Evolutionary conservation across 2,888 invertebrate species (phyloP).

Genomic region (Lasius platythorax): DNA sequence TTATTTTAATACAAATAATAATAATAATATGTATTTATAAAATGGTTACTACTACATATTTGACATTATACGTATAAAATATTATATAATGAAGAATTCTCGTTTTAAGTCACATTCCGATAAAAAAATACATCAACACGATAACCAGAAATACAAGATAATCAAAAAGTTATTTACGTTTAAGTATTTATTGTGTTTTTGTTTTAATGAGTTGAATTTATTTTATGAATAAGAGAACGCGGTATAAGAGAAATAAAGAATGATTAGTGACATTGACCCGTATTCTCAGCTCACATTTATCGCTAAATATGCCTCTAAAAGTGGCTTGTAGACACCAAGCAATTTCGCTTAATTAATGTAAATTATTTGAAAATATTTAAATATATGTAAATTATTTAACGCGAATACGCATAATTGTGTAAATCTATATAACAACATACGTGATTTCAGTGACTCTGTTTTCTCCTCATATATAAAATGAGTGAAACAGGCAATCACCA

Average conservation of each 20-base stretch:
- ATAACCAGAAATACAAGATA: background rate
- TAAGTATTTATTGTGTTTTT: background rate
- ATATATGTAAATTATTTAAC: conserved; percentile 1
- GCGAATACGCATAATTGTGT: background rate
- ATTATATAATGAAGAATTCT: background rate
- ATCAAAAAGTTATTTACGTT: background rate
- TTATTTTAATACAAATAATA: too few relatives aligned
- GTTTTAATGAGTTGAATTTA: background rate
- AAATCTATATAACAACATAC: conserved; percentile 13
- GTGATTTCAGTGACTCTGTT: background rate
- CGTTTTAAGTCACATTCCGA: background rate
- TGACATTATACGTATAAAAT: too few relatives aligned
- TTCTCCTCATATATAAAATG: background rate
- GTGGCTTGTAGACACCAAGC: background rate
- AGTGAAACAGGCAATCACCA: background rate
- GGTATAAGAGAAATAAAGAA: background rate
- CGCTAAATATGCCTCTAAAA: background rate
- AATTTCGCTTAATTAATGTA: conserved; percentile 26
- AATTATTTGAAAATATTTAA: conserved; percentile 9
- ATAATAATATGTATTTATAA: too few relatives aligned
- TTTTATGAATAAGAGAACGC: background rate
- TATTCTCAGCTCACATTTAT: too few relatives aligned
- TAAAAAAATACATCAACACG: background rate
- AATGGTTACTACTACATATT: too few relatives aligned
- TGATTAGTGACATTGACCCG: conserved; percentile 23